Percentiles rank a stretch among this genome's conserved stretches.
Conservation (phyloP, 1,140 invertebrate species). For the Cecropterus lyciades region DNA sequence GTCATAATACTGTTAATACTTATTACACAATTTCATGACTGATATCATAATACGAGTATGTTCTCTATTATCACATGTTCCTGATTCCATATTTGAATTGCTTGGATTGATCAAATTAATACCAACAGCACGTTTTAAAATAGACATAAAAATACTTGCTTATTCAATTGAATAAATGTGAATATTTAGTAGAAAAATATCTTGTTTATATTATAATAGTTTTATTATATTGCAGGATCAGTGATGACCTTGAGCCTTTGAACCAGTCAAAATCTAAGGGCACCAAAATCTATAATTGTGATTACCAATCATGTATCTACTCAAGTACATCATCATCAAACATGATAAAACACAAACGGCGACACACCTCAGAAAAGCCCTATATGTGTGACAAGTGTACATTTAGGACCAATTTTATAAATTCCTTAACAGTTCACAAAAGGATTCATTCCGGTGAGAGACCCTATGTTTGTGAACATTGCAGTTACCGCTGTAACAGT, state of each 20-base stretch:
- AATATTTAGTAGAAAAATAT: too few relatives aligned
- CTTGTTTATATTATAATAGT: too few relatives aligned
- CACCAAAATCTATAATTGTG: constrained; percentile 51
- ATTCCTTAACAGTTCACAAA: constrained; percentile 75
- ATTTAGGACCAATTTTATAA: constrained; percentile 76
- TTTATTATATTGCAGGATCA: not conserved
- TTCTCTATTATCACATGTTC: too few relatives aligned
- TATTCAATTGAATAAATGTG: too few relatives aligned
- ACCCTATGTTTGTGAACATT: constrained; percentile 72
- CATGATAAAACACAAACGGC: constrained; percentile 70
- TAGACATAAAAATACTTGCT: too few relatives aligned
- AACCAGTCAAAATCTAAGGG: constrained; percentile 39
- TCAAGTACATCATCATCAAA: constrained; percentile 64
- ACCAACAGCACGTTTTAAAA: too few relatives aligned
- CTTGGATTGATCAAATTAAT: too few relatives aligned
- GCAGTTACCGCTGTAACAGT: constrained; percentile 78
- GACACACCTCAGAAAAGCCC: constrained; percentile 85
- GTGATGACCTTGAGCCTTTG: constrained; percentile 33
- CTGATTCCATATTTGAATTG: too few relatives aligned
- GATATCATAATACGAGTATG: too few relatives aligned
- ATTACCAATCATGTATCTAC: constrained; percentile 60
- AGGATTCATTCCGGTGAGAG: constrained; percentile 72
- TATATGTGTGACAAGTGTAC: constrained; percentile 90
- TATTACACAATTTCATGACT: too few relatives aligned
- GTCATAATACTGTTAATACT: too few relatives aligned